These are phyloP conservation scores for Kryptopterus vitreolus DNA, from an alignment of 2,797 vertebrate species.

Conservation along the genomic window DNA sequence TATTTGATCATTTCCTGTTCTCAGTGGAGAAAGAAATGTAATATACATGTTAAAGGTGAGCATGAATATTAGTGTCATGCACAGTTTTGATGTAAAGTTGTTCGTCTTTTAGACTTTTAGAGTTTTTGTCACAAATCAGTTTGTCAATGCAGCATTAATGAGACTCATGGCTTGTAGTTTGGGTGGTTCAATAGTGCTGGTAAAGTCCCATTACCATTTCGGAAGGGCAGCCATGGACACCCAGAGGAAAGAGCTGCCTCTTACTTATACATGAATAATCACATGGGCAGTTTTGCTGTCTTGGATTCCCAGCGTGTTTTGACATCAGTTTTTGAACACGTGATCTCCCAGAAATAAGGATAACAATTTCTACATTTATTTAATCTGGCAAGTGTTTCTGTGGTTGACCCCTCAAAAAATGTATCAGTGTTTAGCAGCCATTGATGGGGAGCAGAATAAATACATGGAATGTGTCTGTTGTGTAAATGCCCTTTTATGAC, in stretches of 20 bases:
- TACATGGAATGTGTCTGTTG: neutral
- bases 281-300: neutral
- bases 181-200: neutral
- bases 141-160: neutral
- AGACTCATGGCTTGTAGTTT: neutral
- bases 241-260: neutral
- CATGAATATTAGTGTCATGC: too few species aligned
- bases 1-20: too few species aligned
- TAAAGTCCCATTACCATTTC: too few species aligned
- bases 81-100: too few species aligned
- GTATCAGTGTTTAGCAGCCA: neutral
- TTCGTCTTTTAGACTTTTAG: too few species aligned
- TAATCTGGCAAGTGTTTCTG: neutral
- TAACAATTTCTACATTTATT: neutral
- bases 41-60: too few species aligned
- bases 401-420: neutral
- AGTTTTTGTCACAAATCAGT: too few species aligned
- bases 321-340: neutral
- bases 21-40: too few species aligned
- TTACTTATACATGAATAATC: too few species aligned
- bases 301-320: neutral
- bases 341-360: neutral
- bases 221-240: neutral
- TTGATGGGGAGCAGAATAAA: neutral
- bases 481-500: neutral